These are phyloP conservation scores for Hippopotamus amphibius DNA, from an alignment of 2,113 vertebrate species.

Conservation along the genomic window DNA sequence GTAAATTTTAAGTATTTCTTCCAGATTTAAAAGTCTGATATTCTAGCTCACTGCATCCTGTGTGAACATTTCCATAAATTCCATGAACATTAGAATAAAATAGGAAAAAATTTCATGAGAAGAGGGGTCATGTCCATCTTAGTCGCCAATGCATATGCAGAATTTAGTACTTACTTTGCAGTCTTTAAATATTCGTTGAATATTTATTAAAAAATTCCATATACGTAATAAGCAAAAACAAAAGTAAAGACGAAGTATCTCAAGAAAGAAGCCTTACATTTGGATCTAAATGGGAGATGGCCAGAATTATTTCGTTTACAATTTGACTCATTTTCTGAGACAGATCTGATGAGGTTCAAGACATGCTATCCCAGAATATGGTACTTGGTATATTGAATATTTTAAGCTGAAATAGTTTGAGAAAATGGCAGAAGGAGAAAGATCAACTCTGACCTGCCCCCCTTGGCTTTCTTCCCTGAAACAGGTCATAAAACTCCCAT, in stretches of 20 bases:
- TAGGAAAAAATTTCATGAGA: not conserved
- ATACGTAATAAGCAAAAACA: not conserved
- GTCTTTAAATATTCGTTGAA: not conserved
- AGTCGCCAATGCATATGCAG: too few relatives aligned
- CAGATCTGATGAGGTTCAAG: not conserved
- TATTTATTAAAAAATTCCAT: not conserved
- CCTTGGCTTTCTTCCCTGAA: not conserved
- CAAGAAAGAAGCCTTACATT: not conserved
- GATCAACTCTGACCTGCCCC: not conserved
- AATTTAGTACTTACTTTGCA: not conserved
- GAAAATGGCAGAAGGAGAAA: not conserved
- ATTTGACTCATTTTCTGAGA: not conserved
- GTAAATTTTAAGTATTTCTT: not conserved
- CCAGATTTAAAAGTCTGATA: not conserved
- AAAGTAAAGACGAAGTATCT: not conserved
- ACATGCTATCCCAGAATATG: not conserved
- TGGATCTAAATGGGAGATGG: not conserved
- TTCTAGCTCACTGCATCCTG: not conserved
- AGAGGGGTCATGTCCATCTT: not conserved
- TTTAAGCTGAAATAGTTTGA: not conserved
- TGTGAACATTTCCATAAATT: not conserved
- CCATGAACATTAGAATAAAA: not conserved
- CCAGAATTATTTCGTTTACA: slow-evolving; percentile 9
- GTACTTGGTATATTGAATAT: not conserved
- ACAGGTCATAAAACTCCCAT: not conserved